phyloP scores from a whole-genome alignment of 1,140 invertebrate species.

The Drosophila pandora region DNA sequence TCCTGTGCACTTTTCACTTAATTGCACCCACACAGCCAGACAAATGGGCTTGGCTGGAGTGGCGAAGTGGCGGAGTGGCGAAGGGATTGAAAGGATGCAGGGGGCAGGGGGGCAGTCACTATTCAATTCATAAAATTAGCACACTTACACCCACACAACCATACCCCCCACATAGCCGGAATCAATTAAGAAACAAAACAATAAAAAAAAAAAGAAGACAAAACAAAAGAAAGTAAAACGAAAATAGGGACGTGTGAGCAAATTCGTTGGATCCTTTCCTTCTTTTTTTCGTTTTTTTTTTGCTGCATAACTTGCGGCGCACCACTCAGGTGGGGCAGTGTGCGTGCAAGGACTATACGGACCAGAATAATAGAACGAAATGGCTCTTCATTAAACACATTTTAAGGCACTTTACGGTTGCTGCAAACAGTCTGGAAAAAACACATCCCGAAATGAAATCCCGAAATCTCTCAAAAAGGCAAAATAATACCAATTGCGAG shows the following conservation, averaged over 20 bases:
- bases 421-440: too few relatives aligned
- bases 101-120: conserved; percentile 17
- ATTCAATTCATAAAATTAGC: conserved; percentile 77
- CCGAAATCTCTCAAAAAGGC: not conserved
- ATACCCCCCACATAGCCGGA: conserved; percentile 31
- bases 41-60: not conserved
- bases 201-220: conserved; percentile 32
- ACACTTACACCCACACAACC: conserved; percentile 49
- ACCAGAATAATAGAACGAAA: not conserved
- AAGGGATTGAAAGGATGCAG: not conserved
- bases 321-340: conserved; percentile 51
- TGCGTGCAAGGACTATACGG: not conserved
- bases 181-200: conserved; percentile 72
- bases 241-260: conserved; percentile 29
- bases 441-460: too few relatives aligned
- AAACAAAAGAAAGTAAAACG: conserved; percentile 37
- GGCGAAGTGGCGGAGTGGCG: too few relatives aligned
- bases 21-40: conserved; percentile 58
- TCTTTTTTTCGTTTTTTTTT: conserved; percentile 30
- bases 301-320: conserved; percentile 77
- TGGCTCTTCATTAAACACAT: not conserved
- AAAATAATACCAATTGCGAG: not conserved
- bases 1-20: conserved; percentile 77
- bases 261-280: not conserved
- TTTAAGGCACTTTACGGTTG: not conserved